These are phyloP conservation scores for Pteruthius melanotis DNA, from an alignment of 2,113 vertebrate genomes.

Conservation along the genomic window DNA sequence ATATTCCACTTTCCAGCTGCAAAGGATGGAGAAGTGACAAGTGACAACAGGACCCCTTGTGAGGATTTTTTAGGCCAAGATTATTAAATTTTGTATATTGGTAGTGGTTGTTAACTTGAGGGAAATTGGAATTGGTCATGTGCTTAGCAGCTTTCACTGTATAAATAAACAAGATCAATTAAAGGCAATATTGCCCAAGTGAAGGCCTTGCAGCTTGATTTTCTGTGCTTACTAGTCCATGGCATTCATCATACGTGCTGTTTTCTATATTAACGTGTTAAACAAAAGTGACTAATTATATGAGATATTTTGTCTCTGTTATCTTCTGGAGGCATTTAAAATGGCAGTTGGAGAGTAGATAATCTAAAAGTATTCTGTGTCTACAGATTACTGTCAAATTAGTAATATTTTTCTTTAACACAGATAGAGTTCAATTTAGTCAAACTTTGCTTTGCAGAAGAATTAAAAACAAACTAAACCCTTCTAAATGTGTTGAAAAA, in stretches of 20 bases:
- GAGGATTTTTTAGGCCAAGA: background rate
- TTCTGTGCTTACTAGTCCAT: background rate
- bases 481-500: background rate
- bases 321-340: background rate
- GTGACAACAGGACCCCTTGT: background rate
- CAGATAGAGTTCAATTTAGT: background rate
- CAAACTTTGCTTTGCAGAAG: background rate
- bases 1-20: background rate
- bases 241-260: background rate
- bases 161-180: conserved; percentile 8
- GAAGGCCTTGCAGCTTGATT: background rate
- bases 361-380: background rate
- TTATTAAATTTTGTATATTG: background rate
- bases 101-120: background rate
- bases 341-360: background rate
- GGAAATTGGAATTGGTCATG: background rate
- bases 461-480: background rate
- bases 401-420: background rate
- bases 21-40: background rate
- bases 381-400: background rate
- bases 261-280: background rate
- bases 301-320: background rate
- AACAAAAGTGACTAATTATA: background rate
- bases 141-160: background rate
- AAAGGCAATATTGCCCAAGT: background rate